Base-by-base conservation (phyloP, 2,888 invertebrate species). In the Portevinia maculata region DNA sequence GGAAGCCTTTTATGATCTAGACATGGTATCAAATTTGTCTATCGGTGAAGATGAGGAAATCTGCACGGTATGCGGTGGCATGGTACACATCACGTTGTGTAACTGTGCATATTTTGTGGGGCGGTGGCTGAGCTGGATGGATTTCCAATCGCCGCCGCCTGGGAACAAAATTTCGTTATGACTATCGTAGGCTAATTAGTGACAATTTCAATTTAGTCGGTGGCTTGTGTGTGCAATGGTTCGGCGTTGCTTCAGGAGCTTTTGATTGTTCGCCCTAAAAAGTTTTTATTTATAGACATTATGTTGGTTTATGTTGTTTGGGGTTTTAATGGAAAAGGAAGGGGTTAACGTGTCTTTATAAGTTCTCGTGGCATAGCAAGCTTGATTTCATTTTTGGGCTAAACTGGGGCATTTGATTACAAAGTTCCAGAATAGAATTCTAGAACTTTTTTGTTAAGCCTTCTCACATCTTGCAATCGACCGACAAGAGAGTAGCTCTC, bases 1-100 rank as follows among this genome's bases (percentile, higher is more conserved):
- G 81, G 81, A 81, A 81, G 70, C 70, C 81, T 76, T 74, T 79
- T 74, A 57, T 55, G 52, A 74, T 67, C 60, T 50, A 32, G 8
- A n/a, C 19, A 9, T 8, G 15, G 50, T 70, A 57, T 64, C 71
- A 13, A 50, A 78, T 64, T 71, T 44, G 37, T 37, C 37, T 30
- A 34, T 13, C 8, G 50, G 41, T 30, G 69, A 34, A 21, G 64
- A 65, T 79, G 65, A 65, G 79, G 75, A 81, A 75, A 75, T 53
- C 55, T 62, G 44, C 62, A 19, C 34, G 59, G 55, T 34, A 62
- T 50, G 62, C 37, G 62, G 62, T 73, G 21, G 39, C 52, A 30
- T 17, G 28, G 32, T 65, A 55, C 34, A 48, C 44, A 44, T 64
- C 52, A 46, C 13, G 28, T 81, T 81, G 32, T 60, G 75, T 53